Evolutionary conservation across 2,797 vertebrate species (phyloP), one percentile per base, ranked within the genome.

Genomic region (Pangasius macronema): DNA sequence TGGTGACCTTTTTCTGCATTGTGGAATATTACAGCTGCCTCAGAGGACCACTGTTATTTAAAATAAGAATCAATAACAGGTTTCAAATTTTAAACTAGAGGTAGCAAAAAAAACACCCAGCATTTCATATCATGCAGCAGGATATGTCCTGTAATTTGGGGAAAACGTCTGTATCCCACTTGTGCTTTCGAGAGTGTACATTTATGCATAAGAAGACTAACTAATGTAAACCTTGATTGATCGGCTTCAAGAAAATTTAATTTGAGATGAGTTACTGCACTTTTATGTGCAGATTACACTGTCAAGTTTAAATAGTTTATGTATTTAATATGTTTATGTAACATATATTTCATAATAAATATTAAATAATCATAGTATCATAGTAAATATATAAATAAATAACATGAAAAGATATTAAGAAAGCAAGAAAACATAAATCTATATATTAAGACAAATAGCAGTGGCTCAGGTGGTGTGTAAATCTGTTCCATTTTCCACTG

Each of bases 31-130:
- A 36, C 16, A n/a, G 33, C 22, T 77, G n/a, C 22, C 27, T 76
- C 30, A 30, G 57, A 76, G 57, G 51, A 33, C 42, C 30, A 18
- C 18, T 76, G 76, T 79, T 79, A 51, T 79, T 79, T 79, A 57
- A 79, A 81, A 63, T 86, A 70, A 42, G 36, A 82, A 86, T 72
- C 68, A 61, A 68, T 36, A 55, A 33, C 73, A 77, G 59, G n/a
- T 85, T 77, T 67, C 36, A 33, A 1, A 79, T 55, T 55, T 55
- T 30, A 55, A 55, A 10, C 16, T 65, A 67, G 42, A 39, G 3
- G 11, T 14, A 51, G 39, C 20, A 24, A 24, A 77, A 27, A 76
- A 85, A 1, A 63, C 5, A 76, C 30, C 42, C 57, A 70, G 30
- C 49, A 2, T 55, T 36, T 55, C 24, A 36, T 30, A 77, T 27